phyloP scores from a whole-genome alignment of 2,888 invertebrate species.

The Stegana nigrithorax region DNA sequence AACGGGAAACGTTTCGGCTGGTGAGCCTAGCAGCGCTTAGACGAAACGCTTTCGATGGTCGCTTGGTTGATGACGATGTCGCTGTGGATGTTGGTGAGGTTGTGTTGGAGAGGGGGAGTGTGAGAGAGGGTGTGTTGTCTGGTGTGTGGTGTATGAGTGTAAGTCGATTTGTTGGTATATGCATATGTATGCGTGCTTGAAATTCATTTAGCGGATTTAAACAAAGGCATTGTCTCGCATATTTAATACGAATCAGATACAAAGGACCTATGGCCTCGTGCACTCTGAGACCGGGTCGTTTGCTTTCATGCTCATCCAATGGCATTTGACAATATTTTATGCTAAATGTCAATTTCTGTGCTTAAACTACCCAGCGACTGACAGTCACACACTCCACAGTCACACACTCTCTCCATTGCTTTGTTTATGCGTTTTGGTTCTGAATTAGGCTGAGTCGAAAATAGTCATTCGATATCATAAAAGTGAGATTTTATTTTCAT shows the following conservation, averaged over 20 bases:
- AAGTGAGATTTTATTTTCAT: too few relatives aligned
- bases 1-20: background rate
- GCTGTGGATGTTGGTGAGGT: too few relatives aligned
- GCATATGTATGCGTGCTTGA: slow-evolving; percentile 62
- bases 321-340: slow-evolving; percentile 55
- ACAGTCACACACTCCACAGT: slow-evolving; percentile 30
- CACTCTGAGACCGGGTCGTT: too few relatives aligned
- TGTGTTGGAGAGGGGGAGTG: too few relatives aligned
- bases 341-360: slow-evolving; percentile 57
- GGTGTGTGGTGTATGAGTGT: slow-evolving; percentile 14
- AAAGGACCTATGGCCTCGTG: slow-evolving; percentile 20
- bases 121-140: slow-evolving; percentile 13
- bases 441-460: too few relatives aligned
- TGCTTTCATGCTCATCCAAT: too few relatives aligned
- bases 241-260: slow-evolving; percentile 57
- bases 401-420: background rate
- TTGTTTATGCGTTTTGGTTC: background rate
- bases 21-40: background rate
- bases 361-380: slow-evolving; percentile 48
- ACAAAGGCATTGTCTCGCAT: slow-evolving; percentile 54
- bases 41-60: too few relatives aligned
- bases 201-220: slow-evolving; percentile 61
- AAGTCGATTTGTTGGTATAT: slow-evolving; percentile 42
- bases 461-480: too few relatives aligned
- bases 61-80: too few relatives aligned